Percentiles rank a stretch among this genome's conserved stretches.
Evolutionary conservation across 1,140 invertebrate genomes (phyloP).

Genomic region (Agrilus planipennis): DNA sequence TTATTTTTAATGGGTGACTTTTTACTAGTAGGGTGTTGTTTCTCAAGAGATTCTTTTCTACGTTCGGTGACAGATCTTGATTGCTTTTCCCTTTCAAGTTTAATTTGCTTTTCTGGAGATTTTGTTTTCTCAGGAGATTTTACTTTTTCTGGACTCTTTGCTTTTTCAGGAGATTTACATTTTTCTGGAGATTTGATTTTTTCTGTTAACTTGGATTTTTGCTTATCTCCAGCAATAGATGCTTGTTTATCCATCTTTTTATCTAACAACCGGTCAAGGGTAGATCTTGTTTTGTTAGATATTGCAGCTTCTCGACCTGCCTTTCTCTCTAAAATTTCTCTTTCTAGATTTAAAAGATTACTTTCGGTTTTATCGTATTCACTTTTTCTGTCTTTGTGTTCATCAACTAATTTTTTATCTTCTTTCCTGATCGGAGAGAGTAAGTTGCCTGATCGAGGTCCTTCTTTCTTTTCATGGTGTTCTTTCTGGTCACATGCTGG

Average conservation of each 20-base stretch:
- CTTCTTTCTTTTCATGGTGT: constrained; percentile 47
- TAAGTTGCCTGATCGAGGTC: constrained; percentile 42
- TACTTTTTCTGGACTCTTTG: constrained; percentile 6
- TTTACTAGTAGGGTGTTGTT: no score
- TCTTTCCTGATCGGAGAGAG: constrained; percentile 54
- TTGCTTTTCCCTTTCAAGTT: background rate
- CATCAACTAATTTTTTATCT: constrained; percentile 49
- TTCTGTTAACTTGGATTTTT: constrained; percentile 3
- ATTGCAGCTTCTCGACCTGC: constrained; percentile 36
- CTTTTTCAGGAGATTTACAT: constrained; percentile 9
- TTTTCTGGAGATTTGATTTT: constrained; percentile 9
- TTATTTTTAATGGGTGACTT: constrained; percentile 16
- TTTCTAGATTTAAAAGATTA: constrained; percentile 35
- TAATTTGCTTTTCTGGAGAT: constrained; percentile 4
- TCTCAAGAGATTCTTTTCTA: no score
- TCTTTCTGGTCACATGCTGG: constrained; percentile 28
- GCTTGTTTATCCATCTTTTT: constrained; percentile 23
- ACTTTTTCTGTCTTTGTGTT: no score
- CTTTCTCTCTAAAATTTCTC: constrained; percentile 43
- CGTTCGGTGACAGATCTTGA: no score
- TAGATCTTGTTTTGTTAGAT: constrained; percentile 35
- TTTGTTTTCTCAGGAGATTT: constrained; percentile 9
- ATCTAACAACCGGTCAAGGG: constrained; percentile 40
- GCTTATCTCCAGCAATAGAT: background rate
- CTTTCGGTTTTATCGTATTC: constrained; percentile 26